These are phyloP conservation scores for Epizoanthus illoricatus DNA, from an alignment of 92 coral and sea anemone genomes.

Conservation along the genomic window DNA sequence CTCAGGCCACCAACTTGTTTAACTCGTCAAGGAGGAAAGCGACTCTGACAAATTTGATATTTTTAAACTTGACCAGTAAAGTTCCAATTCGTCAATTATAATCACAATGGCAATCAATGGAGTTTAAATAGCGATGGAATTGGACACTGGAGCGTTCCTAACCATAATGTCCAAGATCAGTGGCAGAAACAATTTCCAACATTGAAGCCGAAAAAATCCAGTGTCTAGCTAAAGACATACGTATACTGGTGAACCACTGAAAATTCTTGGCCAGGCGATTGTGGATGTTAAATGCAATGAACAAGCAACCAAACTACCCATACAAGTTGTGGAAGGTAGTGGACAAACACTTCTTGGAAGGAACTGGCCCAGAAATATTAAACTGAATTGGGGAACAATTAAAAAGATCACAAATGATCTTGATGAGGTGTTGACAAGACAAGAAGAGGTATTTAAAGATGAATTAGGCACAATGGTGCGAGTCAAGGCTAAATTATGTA, in stretches of 20 bases:
- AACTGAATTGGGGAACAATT: background rate
- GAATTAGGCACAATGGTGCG: too few relatives aligned
- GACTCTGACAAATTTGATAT: too few relatives aligned
- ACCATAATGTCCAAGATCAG: slow-evolving; percentile 18
- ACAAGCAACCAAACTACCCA: background rate
- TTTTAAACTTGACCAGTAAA: too few relatives aligned
- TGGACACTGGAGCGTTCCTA: slow-evolving; percentile 32
- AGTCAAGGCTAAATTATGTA: background rate
- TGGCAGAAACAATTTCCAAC: slow-evolving; percentile 11
- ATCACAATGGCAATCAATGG: slow-evolving; percentile 12
- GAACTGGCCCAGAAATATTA: background rate
- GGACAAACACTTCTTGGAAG: background rate
- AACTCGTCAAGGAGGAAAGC: too few relatives aligned
- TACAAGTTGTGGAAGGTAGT: background rate
- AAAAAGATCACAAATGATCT: background rate
- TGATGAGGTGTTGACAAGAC: background rate
- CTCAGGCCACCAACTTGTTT: too few relatives aligned
- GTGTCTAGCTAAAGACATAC: background rate
- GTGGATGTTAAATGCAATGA: background rate
- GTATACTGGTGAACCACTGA: background rate
- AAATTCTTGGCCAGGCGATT: background rate
- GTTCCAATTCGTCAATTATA: slow-evolving; percentile 15
- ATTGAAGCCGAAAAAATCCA: background rate
- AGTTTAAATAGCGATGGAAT: background rate
- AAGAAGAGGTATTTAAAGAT: background rate